phyloP scores from a whole-genome alignment of 1,140 invertebrate species.

The Philopotamus ludificatus region DNA sequence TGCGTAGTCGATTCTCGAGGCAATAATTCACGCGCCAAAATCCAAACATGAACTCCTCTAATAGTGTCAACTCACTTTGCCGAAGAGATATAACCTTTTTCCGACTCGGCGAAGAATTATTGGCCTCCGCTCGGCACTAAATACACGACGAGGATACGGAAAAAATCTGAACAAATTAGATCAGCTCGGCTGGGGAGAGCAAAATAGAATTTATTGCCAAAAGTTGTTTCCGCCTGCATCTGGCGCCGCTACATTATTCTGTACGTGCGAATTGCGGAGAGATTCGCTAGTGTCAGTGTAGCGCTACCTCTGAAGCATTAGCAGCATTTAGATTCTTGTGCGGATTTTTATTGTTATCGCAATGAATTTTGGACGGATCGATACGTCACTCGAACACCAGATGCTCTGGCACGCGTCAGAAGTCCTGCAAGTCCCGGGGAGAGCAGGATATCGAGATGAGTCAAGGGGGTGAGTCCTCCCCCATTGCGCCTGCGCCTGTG shows the following conservation, averaged over 20 bases:
- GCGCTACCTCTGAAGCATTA: too few relatives aligned
- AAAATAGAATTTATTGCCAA: conserved; percentile 34
- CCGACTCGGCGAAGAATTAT: conserved; percentile 37
- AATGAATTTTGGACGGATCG: too few relatives aligned
- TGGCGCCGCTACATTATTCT: too few relatives aligned
- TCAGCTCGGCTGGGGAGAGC: conserved; percentile 21
- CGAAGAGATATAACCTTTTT: conserved; percentile 38
- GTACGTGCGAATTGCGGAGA: too few relatives aligned
- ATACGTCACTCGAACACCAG: conserved; percentile 4
- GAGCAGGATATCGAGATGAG: background rate
- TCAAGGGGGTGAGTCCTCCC: background rate
- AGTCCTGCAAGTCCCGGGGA: conserved; percentile 21
- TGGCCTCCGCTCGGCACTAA: conserved; percentile 14
- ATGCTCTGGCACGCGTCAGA: conserved; percentile 19
- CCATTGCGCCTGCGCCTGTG: conserved; percentile 1
- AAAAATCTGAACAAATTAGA: conserved; percentile 42
- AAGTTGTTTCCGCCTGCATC: conserved; percentile 3
- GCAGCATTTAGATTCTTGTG: too few relatives aligned
- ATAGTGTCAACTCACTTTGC: conserved; percentile 38
- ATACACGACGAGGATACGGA: conserved; percentile 22
- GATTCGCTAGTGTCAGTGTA: too few relatives aligned
- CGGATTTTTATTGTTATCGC: too few relatives aligned
- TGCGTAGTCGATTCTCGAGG: too few relatives aligned
- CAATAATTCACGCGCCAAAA: background rate
- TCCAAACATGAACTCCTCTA: conserved; percentile 38